A percentile compares a stretch with the other conserved stretches of the same genome.
phyloP scores from a whole-genome alignment of 2,797 vertebrate genomes.

The Acanthornis magna region DNA sequence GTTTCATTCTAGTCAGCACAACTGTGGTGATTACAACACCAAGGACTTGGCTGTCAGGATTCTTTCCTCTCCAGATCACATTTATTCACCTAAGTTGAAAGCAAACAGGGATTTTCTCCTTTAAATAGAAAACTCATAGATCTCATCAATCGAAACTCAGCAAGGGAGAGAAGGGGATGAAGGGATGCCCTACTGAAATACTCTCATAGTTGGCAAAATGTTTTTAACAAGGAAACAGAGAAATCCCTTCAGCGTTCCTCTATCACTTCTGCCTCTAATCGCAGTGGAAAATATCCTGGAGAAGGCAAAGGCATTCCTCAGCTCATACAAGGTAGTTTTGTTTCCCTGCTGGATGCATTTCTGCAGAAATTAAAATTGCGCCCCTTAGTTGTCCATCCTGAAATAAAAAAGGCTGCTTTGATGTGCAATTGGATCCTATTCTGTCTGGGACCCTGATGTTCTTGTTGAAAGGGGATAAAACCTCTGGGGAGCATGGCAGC shows the following conservation, averaged over 20 bases:
- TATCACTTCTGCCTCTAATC: not conserved
- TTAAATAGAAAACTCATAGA: constrained; percentile 29
- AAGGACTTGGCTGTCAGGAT: not conserved
- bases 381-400: constrained; percentile 4
- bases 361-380: constrained; percentile 57
- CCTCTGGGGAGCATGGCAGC: not conserved
- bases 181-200: not conserved
- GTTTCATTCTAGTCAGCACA: not conserved
- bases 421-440: constrained; percentile 54
- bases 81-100: constrained; percentile 32
- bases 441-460: constrained; percentile 33
- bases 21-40: not conserved
- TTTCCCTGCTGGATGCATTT: constrained; percentile 37
- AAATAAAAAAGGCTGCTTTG: constrained; percentile 31
- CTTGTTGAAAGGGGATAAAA: constrained; percentile 1
- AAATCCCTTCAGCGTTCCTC: constrained; percentile 7
- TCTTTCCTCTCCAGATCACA: not conserved
- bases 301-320: constrained; percentile 30
- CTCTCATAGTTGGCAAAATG: not conserved
- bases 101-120: not conserved
- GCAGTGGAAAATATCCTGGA: constrained; percentile 27
- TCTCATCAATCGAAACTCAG: not conserved
- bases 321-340: constrained; percentile 27
- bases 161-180: not conserved
- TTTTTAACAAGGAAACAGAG: not conserved